Evolutionary conservation across 2,888 invertebrate species (phyloP).

Genomic region (Rhogogaster chlorosoma): DNA sequence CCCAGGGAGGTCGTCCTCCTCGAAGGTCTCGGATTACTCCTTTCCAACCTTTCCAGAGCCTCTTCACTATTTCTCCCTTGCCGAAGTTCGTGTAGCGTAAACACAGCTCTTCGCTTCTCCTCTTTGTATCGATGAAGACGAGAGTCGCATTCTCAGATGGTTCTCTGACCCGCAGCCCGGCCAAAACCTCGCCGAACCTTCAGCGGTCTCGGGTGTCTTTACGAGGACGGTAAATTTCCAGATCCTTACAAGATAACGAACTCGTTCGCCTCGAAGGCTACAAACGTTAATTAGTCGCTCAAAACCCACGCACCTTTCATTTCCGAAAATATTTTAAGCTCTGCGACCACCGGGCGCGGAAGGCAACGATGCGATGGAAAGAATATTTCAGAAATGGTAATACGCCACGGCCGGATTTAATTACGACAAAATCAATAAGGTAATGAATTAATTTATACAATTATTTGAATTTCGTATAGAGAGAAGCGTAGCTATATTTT

Average conservation of each 20-base stretch:
- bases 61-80: not conserved
- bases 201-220: slow-evolving; percentile 33
- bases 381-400: not conserved
- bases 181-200: slow-evolving; percentile 15
- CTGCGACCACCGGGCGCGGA: not conserved
- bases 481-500: not conserved
- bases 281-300: slow-evolving; percentile 35
- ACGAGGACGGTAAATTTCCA: slow-evolving; percentile 36
- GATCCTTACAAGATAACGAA: slow-evolving; percentile 31
- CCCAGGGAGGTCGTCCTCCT: slow-evolving; percentile 24
- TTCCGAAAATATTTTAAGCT: not conserved
- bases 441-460: not conserved
- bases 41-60: slow-evolving; percentile 12
- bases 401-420: not conserved
- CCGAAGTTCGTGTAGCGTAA: not conserved
- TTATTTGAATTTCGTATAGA: not conserved
- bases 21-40: slow-evolving; percentile 33
- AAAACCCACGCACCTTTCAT: slow-evolving; percentile 29
- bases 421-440: not conserved
- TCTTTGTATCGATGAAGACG: slow-evolving; percentile 48
- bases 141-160: slow-evolving; percentile 17
- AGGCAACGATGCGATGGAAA: not conserved
- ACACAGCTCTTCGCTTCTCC: slow-evolving; percentile 14
- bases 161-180: not conserved
- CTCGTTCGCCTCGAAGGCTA: slow-evolving; percentile 32